phyloP scores from a whole-genome alignment of 2,113 vertebrate genomes.

The Rhynchopsitta pachyrhyncha region DNA sequence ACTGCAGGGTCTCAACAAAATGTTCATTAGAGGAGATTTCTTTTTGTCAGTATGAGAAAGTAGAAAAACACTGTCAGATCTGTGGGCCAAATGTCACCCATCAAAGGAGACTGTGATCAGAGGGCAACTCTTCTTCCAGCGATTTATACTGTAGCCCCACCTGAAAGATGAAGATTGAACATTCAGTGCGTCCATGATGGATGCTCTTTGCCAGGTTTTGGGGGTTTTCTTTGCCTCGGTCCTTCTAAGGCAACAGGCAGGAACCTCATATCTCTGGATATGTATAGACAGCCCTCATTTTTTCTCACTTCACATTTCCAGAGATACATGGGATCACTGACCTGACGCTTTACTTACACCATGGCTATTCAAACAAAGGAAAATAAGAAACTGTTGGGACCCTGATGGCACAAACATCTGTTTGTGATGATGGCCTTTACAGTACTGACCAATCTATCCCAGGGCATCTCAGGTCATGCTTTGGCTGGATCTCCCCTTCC shows the following conservation, averaged over 20 bases:
- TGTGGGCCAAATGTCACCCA: background rate
- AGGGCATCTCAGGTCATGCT: fast-evolving
- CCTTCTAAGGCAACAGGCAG: background rate
- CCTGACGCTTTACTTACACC: background rate
- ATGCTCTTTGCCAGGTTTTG: background rate
- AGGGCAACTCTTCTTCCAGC: background rate
- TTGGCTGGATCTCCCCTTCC: background rate
- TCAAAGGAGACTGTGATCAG: background rate
- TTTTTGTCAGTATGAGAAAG: background rate
- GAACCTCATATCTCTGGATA: background rate
- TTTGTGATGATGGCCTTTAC: background rate
- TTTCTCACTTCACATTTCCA: background rate
- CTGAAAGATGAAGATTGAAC: conserved; percentile 26
- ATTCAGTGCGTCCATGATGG: background rate
- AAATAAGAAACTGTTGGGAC: background rate
- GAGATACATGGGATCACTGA: background rate
- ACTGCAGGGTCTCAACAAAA: background rate
- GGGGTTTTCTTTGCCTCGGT: background rate
- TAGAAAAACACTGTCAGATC: background rate
- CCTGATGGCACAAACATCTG: background rate
- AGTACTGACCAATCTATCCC: background rate
- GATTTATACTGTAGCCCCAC: conserved; percentile 17
- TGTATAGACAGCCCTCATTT: fast-evolving
- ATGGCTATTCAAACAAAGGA: background rate
- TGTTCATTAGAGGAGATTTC: fast-evolving